Conservation (phyloP, 2,888 invertebrate genomes). For the Escarpia spicata region DNA sequence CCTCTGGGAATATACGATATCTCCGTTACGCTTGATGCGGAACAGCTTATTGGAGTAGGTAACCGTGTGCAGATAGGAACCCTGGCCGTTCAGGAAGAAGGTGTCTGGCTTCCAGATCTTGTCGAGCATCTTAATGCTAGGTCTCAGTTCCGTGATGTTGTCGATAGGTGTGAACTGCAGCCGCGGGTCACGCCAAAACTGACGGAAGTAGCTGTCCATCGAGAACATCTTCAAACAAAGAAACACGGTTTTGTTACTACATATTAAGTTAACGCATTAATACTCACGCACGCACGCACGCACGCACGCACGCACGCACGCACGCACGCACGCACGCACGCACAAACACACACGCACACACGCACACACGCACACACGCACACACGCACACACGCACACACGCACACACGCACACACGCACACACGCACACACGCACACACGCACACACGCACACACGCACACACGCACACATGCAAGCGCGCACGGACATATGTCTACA, state of each 20-base stretch:
- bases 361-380: neutral
- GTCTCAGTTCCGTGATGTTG: conserved; percentile 42
- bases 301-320: neutral
- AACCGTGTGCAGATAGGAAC: conserved; percentile 92
- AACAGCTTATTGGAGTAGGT: conserved; percentile 92
- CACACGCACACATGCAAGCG: neutral
- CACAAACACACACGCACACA: neutral
- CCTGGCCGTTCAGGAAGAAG: conserved; percentile 87
- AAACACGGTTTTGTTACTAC: neutral
- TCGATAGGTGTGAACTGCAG: conserved; percentile 71
- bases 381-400: conserved; percentile 25
- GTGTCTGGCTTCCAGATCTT: conserved; percentile 90
- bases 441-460: conserved; percentile 30
- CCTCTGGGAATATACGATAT: conserved; percentile 44
- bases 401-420: neutral
- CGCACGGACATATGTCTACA: neutral
- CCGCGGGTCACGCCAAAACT: conserved; percentile 85
- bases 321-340: conserved; percentile 13
- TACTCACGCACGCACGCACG: neutral
- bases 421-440: neutral
- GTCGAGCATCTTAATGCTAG: conserved; percentile 72
- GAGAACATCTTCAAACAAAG: conserved; percentile 76
- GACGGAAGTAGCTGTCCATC: conserved; percentile 89
- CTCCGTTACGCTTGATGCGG: conserved; percentile 84
- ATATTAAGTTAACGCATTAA: neutral